These are phyloP conservation scores for Ochropleura leucogaster DNA, from an alignment of 2,888 invertebrate species.

Conservation along the genomic window DNA sequence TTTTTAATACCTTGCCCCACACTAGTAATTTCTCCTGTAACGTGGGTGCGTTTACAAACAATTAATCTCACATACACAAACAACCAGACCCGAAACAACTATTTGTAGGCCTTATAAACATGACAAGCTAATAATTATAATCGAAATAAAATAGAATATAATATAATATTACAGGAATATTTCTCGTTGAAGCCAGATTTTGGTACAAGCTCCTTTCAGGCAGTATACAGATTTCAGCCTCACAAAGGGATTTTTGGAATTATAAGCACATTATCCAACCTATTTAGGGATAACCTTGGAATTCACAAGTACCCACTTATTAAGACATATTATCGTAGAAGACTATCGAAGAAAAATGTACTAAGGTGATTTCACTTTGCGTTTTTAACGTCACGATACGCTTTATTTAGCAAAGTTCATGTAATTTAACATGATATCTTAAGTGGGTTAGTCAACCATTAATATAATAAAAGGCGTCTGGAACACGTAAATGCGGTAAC, in stretches of 20 bases:
- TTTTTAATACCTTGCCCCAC: too few species aligned
- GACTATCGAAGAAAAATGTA: not conserved
- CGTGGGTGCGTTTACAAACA: too few species aligned
- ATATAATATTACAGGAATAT: slow-evolving; percentile 20
- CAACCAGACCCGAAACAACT: too few species aligned
- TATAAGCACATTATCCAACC: slow-evolving; percentile 19
- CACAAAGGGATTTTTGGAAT: slow-evolving; percentile 38
- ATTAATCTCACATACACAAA: too few species aligned
- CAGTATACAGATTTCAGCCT: slow-evolving; percentile 24
- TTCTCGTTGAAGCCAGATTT: slow-evolving; percentile 9
- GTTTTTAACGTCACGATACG: not conserved
- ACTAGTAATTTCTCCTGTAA: too few species aligned
- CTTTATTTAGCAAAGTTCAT: not conserved
- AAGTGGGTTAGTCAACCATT: not conserved
- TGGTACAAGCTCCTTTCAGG: slow-evolving; percentile 27
- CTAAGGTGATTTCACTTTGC: not conserved
- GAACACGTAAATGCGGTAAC: not conserved
- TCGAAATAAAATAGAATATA: slow-evolving; percentile 6
- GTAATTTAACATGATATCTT: not conserved
- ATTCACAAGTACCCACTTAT: not conserved
- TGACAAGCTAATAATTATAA: slow-evolving; percentile 35
- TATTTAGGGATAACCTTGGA: slow-evolving; percentile 8
- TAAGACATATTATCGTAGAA: slow-evolving; percentile 5
- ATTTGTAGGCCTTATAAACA: not conserved
- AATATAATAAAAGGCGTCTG: not conserved